Percentiles rank a stretch among this genome's conserved stretches.
Evolutionary conservation across 2,888 invertebrate genomes (phyloP).

Genomic region (Tridacna crocea): DNA sequence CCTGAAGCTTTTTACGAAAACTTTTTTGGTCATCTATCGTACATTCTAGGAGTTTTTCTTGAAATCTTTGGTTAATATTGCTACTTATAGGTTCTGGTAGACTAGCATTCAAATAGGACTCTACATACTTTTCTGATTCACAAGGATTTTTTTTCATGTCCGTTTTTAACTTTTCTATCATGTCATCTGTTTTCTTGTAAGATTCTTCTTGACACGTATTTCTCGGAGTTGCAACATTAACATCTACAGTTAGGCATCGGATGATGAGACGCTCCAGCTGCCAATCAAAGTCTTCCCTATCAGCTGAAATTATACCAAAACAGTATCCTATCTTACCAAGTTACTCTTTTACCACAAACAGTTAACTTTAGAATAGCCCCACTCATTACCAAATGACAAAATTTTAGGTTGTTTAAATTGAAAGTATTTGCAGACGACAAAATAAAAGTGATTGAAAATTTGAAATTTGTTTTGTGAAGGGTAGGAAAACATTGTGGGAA

Average conservation of each 20-base stretch:
- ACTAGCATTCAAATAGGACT: conserved; percentile 83
- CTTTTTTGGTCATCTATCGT: conserved; percentile 85
- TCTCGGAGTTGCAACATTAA: conserved; percentile 81
- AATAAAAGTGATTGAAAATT: no score
- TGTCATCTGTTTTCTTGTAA: conserved; percentile 76
- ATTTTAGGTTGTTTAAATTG: no score
- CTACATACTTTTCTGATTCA: conserved; percentile 68
- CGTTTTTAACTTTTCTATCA: conserved; percentile 77
- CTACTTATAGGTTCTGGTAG: conserved; percentile 81
- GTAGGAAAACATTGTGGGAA: no score
- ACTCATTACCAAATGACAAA: no score
- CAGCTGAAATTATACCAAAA: conserved; percentile 75
- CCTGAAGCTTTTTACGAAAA: conserved; percentile 65
- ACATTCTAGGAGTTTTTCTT: conserved; percentile 83
- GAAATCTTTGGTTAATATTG: conserved; percentile 83
- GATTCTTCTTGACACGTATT: conserved; percentile 83
- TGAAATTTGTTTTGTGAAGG: no score
- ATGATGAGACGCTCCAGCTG: conserved; percentile 82
- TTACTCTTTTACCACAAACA: no score
- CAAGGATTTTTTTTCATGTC: conserved; percentile 70
- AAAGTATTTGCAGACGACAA: no score
- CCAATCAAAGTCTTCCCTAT: conserved; percentile 84
- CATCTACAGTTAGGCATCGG: conserved; percentile 83
- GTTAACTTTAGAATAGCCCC: no score
- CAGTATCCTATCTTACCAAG: no score